Percentiles rank a stretch among this genome's conserved stretches.
phyloP scores from a whole-genome alignment of 1,140 invertebrate species.

The Drosophila ambigua region DNA sequence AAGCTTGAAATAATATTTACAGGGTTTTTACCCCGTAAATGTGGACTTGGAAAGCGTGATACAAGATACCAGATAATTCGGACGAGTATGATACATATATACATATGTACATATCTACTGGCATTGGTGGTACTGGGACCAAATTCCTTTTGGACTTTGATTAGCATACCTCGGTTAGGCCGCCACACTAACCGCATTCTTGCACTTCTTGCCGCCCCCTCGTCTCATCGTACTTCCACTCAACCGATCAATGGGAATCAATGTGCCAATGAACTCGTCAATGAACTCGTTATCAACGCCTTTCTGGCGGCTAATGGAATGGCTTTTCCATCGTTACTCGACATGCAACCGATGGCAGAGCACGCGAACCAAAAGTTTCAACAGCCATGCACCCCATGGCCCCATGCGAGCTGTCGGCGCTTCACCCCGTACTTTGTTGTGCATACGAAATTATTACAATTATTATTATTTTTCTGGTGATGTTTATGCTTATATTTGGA shows the following conservation, averaged over 20 bases:
- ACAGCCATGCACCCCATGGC: conserved; percentile 7
- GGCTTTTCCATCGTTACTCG: conserved; percentile 22
- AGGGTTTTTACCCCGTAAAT: too few species aligned
- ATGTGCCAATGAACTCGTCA: conserved; percentile 79
- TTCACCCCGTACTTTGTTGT: conserved; percentile 7
- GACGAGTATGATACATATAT: too few species aligned
- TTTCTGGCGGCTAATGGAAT: conserved; percentile 41
- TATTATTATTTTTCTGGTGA: conserved; percentile 55
- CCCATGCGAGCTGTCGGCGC: conserved; percentile 8
- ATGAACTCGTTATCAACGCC: conserved; percentile 70
- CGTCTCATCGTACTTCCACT: not conserved
- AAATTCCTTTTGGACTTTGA: not conserved
- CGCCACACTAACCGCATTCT: conserved; percentile 47
- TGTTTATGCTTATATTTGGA: conserved; percentile 57
- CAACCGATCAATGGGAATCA: conserved; percentile 48
- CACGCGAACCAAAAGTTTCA: conserved; percentile 55
- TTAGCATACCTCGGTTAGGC: conserved; percentile 21
- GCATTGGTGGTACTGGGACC: too few species aligned
- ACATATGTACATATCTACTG: too few species aligned
- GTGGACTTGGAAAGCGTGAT: too few species aligned
- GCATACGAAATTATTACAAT: conserved; percentile 65
- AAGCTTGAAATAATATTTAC: too few species aligned
- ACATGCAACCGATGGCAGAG: conserved; percentile 38
- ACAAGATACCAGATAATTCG: too few species aligned
- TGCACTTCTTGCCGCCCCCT: too few species aligned